Evolutionary conservation across 2,888 invertebrate genomes (phyloP).

Genomic region (Monochamus alternatus): DNA sequence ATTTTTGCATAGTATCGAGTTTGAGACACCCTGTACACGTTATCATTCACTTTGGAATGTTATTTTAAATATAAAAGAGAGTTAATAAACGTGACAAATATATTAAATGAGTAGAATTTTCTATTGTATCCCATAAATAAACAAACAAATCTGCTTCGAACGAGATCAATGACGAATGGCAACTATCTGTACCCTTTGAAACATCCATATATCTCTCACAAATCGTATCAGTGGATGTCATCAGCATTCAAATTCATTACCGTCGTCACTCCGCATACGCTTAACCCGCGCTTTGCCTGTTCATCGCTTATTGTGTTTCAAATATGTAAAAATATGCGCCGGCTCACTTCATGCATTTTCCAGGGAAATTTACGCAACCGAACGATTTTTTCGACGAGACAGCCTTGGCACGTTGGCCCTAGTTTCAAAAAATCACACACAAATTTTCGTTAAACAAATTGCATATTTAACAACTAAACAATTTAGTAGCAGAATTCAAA

Average conservation of each 20-base stretch:
- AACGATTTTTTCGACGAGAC: neutral
- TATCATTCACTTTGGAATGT: no score
- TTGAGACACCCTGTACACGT: no score
- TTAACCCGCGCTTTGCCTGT: neutral
- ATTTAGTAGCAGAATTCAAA: no score
- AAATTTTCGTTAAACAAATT: no score
- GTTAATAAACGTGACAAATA: no score
- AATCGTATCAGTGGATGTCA: constrained; percentile 17
- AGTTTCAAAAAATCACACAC: no score
- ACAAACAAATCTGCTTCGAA: no score
- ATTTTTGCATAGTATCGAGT: no score
- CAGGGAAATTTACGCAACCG: neutral
- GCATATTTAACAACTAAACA: no score
- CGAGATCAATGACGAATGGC: constrained; percentile 1
- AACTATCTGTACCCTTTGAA: constrained; percentile 6
- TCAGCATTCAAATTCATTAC: constrained; percentile 20
- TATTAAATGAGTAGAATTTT: no score
- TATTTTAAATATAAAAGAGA: no score
- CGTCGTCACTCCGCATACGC: constrained; percentile 4
- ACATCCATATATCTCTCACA: constrained; percentile 1
- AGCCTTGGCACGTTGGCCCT: neutral
- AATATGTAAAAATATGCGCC: constrained; percentile 8
- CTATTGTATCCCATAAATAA: no score
- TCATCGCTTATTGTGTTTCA: constrained; percentile 1
- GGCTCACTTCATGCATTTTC: neutral